These are phyloP conservation scores for Sebastes oblongus DNA, from an alignment of 2,797 vertebrate species.

Conservation along the genomic window DNA sequence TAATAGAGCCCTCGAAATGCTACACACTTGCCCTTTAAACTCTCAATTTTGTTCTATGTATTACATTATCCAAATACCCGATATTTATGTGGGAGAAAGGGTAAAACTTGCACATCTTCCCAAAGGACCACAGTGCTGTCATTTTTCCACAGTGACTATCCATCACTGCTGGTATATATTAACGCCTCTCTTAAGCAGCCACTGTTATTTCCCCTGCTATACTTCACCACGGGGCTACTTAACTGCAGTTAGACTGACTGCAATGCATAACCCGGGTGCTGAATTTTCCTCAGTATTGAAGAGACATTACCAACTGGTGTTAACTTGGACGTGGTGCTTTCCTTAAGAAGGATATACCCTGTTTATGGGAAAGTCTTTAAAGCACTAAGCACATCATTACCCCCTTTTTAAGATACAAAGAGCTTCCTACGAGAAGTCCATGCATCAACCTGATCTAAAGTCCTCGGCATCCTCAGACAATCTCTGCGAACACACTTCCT, in stretches of 20 bases:
- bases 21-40: neutral
- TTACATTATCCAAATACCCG: neutral
- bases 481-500: slow-evolving; percentile 31
- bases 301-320: neutral
- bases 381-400: slow-evolving; percentile 32
- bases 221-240: neutral
- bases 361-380: neutral
- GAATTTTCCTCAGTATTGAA: neutral
- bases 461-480: slow-evolving; percentile 17
- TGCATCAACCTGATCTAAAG: slow-evolving; percentile 31
- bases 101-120: neutral
- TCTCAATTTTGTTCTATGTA: neutral
- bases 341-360: neutral
- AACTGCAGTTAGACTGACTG: slow-evolving; percentile 4
- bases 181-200: neutral
- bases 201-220: neutral
- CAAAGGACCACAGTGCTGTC: neutral
- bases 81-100: neutral
- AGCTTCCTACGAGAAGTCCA: slow-evolving; percentile 6
- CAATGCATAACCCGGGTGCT: neutral
- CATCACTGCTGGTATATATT: neutral
- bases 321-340: neutral
- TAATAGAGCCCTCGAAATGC: accelerated
- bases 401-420: neutral
- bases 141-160: neutral